Evolutionary conservation across 2,888 invertebrate genomes (phyloP).

Genomic region (Gasteruption jaculator): DNA sequence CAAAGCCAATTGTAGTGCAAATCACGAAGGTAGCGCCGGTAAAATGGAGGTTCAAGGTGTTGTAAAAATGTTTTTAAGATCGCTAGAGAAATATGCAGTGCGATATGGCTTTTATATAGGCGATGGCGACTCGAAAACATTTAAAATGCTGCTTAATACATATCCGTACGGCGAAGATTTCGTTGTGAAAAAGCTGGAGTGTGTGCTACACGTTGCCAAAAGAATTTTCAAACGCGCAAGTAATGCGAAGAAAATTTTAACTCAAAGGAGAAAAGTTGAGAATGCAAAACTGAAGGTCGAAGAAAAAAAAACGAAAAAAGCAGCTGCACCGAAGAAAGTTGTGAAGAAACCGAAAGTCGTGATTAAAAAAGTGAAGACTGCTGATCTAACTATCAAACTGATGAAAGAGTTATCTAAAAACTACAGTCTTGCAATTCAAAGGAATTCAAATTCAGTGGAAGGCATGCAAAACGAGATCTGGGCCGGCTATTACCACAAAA

Average conservation of each 20-base stretch:
- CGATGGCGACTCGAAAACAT: constrained; percentile 25
- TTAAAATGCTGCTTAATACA: constrained; percentile 16
- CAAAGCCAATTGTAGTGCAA: constrained; percentile 15
- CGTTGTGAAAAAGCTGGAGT: constrained; percentile 14
- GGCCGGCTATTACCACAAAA: constrained; percentile 22
- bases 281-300: neutral
- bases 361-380: neutral
- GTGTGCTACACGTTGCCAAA: constrained; percentile 17
- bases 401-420: constrained; percentile 25
- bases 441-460: constrained; percentile 14
- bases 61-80: constrained; percentile 21
- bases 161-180: constrained; percentile 17
- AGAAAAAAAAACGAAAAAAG: constrained; percentile 9
- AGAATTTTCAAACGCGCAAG: constrained; percentile 13
- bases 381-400: constrained; percentile 20
- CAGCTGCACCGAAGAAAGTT: constrained; percentile 3
- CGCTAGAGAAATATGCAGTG: constrained; percentile 16
- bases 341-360: neutral
- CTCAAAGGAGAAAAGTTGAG: neutral
- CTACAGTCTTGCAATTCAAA: constrained; percentile 29
- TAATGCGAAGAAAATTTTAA: constrained; percentile 12
- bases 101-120: constrained; percentile 23
- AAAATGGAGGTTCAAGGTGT: constrained; percentile 25
- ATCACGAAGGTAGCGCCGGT: constrained; percentile 23
- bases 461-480: constrained; percentile 21